These are phyloP conservation scores for Leptinotarsa juncta DNA, from an alignment of 2,888 invertebrate genomes.

Conservation along the genomic window DNA sequence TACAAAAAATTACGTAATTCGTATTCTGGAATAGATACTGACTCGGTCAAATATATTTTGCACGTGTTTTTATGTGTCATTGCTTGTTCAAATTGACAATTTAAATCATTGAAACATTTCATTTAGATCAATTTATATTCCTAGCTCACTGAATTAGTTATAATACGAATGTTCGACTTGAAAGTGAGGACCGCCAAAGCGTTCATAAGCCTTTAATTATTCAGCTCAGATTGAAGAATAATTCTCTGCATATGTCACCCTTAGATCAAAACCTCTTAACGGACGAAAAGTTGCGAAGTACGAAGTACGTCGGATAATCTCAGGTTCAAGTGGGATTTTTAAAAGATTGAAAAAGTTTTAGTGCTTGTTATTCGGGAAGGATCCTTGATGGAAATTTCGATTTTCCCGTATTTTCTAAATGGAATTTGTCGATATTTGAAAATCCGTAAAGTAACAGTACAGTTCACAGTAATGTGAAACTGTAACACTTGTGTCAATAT, in stretches of 20 bases:
- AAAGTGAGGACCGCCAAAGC: background rate
- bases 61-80: background rate
- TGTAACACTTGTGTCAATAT: too few relatives aligned
- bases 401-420: background rate
- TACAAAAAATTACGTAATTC: background rate
- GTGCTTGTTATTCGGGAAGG: background rate
- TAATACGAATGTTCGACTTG: too few relatives aligned
- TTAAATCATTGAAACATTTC: background rate
- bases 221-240: background rate
- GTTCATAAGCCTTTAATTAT: background rate
- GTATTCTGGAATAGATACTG: background rate
- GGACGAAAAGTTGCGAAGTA: background rate
- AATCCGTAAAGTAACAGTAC: too few relatives aligned
- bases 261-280: background rate
- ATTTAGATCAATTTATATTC: too few relatives aligned
- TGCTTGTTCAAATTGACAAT: background rate
- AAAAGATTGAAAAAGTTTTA: slow-evolving; percentile 8
- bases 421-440: background rate
- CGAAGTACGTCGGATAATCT: background rate
- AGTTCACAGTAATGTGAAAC: too few relatives aligned
- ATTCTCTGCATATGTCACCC: background rate
- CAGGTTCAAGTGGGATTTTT: slow-evolving; percentile 1
- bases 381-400: background rate
- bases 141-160: too few relatives aligned
- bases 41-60: background rate